phyloP scores from a whole-genome alignment of 2,888 invertebrate species.

The Lymantria dispar region DNA sequence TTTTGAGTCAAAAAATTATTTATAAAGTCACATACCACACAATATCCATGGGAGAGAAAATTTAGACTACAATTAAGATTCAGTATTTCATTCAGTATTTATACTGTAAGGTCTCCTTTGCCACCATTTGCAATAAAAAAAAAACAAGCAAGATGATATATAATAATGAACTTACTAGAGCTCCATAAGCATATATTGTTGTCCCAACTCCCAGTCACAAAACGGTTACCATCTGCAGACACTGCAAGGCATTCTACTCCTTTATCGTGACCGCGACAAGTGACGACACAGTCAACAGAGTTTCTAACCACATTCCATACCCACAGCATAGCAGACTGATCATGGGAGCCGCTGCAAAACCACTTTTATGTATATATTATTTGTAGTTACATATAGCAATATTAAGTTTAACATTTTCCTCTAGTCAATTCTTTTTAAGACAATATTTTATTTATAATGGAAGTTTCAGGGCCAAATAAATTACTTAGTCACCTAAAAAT shows the following conservation, averaged over 20 bases:
- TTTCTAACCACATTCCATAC: conserved; percentile 89
- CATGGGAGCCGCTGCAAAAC: conserved; percentile 90
- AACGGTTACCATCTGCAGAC: conserved; percentile 83
- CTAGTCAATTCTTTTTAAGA: too few species aligned
- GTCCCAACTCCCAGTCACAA: conserved; percentile 96
- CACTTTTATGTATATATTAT: not conserved
- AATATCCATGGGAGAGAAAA: too few species aligned
- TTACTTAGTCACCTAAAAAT: too few species aligned
- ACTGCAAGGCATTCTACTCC: conserved; percentile 94
- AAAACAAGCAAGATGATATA: conserved; percentile 2
- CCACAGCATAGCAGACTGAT: conserved; percentile 96
- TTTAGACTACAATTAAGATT: too few species aligned
- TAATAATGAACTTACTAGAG: conserved; percentile 80
- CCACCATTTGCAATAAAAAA: too few species aligned
- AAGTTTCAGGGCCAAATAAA: too few species aligned
- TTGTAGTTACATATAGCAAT: not conserved
- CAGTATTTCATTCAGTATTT: too few species aligned
- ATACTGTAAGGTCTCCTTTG: too few species aligned
- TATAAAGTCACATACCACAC: too few species aligned
- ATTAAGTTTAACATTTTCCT: too few species aligned
- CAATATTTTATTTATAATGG: too few species aligned
- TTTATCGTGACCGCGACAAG: conserved; percentile 95
- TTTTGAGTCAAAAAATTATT: too few species aligned
- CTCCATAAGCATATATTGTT: conserved; percentile 96
- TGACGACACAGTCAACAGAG: conserved; percentile 89